A percentile compares a stretch with the other conserved stretches of the same genome.
Conservation (phyloP, 2,888 invertebrate genomes). For the Carpatolechia fugitivella region DNA sequence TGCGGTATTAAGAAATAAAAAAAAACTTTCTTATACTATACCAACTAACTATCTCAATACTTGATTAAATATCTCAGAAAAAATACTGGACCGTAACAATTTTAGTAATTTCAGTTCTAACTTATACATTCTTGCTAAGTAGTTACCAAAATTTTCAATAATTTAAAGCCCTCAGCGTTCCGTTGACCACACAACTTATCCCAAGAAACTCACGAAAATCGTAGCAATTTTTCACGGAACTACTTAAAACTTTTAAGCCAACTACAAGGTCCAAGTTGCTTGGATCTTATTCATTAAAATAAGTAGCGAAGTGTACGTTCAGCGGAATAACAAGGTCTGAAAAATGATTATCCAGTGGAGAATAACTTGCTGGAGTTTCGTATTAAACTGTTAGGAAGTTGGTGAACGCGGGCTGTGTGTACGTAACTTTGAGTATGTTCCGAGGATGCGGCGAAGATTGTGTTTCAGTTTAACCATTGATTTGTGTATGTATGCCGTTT, state of each 20-base stretch:
- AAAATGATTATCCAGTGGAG: conserved; percentile 43
- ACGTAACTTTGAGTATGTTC: conserved; percentile 1
- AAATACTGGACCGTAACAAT: too few relatives aligned
- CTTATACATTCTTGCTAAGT: too few relatives aligned
- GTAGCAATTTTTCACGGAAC: conserved; percentile 14
- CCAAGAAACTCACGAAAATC: not conserved
- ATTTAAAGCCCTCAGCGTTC: not conserved
- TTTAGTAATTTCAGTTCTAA: too few relatives aligned
- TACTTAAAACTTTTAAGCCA: conserved; percentile 26
- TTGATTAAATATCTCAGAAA: too few relatives aligned
- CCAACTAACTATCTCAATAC: too few relatives aligned
- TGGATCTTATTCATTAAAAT: conserved; percentile 43
- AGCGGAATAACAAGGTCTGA: conserved; percentile 45
- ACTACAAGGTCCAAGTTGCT: conserved; percentile 31
- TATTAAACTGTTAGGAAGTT: conserved; percentile 21
- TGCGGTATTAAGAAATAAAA: too few relatives aligned
- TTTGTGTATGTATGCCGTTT: not conserved
- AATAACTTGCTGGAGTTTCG: conserved; percentile 24
- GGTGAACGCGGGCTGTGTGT: not conserved
- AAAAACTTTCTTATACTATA: too few relatives aligned
- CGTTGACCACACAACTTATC: not conserved
- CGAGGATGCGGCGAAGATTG: not conserved
- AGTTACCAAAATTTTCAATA: too few relatives aligned
- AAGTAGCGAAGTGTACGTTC: conserved; percentile 36
- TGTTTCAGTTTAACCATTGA: not conserved